phyloP scores from a whole-genome alignment of 1,140 invertebrate genomes.

The Meloidogyne exigua region DNA sequence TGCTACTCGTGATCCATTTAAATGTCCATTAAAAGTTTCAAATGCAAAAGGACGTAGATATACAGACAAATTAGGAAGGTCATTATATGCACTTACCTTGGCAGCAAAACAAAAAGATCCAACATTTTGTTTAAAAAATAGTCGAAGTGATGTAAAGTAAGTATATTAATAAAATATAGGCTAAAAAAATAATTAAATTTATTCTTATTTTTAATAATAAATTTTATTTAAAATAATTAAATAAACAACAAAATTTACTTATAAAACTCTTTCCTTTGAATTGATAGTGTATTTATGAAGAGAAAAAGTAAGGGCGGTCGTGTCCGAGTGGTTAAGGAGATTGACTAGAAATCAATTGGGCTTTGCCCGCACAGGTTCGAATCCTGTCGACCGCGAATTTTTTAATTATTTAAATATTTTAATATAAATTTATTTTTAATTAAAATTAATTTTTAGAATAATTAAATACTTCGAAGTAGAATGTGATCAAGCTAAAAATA shows the following conservation, averaged over 20 bases:
- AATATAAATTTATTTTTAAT: neutral
- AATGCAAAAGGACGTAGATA: conserved; percentile 59
- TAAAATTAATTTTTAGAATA: conserved; percentile 42
- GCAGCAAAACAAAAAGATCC: conserved; percentile 52
- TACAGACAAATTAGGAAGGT: conserved; percentile 60
- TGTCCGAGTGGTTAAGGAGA: conserved; percentile 45
- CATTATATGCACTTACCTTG: conserved; percentile 55
- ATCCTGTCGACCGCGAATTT: conserved; percentile 55
- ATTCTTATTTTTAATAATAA: conserved; percentile 13
- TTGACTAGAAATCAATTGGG: conserved; percentile 43
- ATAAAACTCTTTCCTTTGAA: neutral
- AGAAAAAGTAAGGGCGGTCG: conserved; percentile 10
- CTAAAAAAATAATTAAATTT: neutral
- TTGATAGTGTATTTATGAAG: neutral
- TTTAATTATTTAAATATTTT: conserved; percentile 20
- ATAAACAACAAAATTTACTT: no score
- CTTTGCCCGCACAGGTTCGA: conserved; percentile 56
- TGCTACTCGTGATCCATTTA: conserved; percentile 59
- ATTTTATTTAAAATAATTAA: neutral
- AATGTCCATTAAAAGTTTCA: conserved; percentile 55
- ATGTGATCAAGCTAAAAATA: conserved; percentile 57
- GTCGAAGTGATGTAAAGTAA: conserved; percentile 61
- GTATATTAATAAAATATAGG: neutral
- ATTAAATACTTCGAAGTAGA: conserved; percentile 60
- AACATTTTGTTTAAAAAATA: conserved; percentile 50